Conservation (phyloP, 2,113 vertebrate genomes). For the Ornithorhynchus anatinus region DNA sequence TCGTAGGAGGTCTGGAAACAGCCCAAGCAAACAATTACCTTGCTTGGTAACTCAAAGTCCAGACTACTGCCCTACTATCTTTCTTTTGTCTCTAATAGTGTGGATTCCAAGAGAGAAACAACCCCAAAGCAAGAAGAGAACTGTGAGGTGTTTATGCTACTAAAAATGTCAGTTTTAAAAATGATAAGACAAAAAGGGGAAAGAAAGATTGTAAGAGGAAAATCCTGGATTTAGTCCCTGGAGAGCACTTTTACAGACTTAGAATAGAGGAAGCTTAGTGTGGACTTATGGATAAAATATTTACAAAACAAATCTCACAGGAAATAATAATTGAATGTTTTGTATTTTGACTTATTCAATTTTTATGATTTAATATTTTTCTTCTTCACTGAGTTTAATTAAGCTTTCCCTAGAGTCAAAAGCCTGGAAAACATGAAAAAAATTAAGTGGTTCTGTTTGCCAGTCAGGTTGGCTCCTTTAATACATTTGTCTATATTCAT, state of each 20-base stretch:
- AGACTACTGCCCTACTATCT: background rate
- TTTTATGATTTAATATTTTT: slow-evolving; percentile 72
- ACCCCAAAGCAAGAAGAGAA: background rate
- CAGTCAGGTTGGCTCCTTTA: slow-evolving; percentile 44
- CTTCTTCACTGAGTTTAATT: slow-evolving; percentile 66
- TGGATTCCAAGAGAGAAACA: slow-evolving; percentile 2
- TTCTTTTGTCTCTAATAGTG: slow-evolving; percentile 8
- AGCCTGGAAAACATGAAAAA: slow-evolving; percentile 51
- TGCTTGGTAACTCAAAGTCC: background rate
- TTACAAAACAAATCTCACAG: slow-evolving; percentile 59
- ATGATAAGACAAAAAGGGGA: slow-evolving; percentile 27
- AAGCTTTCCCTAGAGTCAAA: slow-evolving; percentile 53
- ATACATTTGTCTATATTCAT: slow-evolving; percentile 51
- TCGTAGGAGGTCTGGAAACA: background rate
- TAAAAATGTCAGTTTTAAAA: slow-evolving; percentile 46
- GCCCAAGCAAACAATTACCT: background rate
- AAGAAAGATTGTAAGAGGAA: background rate
- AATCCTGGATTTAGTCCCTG: slow-evolving; percentile 17
- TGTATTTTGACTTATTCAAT: slow-evolving; percentile 60
- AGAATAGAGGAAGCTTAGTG: background rate
- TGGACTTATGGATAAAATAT: slow-evolving; percentile 39
- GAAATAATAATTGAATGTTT: slow-evolving; percentile 62
- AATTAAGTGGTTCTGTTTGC: slow-evolving; percentile 58
- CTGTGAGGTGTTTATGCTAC: slow-evolving; percentile 7
- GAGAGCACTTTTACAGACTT: slow-evolving; percentile 4